phyloP scores from a whole-genome alignment of 2,888 invertebrate species.

The Amiota minor region DNA sequence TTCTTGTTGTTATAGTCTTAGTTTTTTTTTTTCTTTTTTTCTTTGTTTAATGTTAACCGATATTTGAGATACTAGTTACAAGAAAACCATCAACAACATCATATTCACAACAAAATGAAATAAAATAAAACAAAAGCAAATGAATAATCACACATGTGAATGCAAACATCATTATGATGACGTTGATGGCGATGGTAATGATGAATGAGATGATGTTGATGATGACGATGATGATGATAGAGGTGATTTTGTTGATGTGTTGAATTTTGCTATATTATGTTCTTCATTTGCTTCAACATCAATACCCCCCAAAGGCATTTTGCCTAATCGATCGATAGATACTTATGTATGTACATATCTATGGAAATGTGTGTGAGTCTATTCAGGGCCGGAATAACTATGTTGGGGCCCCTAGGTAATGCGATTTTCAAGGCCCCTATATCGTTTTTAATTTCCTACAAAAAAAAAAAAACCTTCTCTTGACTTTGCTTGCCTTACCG shows the following conservation, averaged over 20 bases:
- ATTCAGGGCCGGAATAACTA: too few species aligned
- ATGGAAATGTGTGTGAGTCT: too few species aligned
- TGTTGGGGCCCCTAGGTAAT: too few species aligned
- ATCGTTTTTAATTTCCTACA: too few species aligned
- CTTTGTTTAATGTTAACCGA: slow-evolving; percentile 20
- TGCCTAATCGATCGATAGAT: slow-evolving; percentile 18
- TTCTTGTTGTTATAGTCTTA: slow-evolving; percentile 55
- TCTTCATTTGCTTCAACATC: not conserved
- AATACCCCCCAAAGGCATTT: slow-evolving; percentile 1
- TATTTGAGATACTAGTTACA: slow-evolving; percentile 41
- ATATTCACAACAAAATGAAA: slow-evolving; percentile 1
- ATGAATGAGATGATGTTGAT: too few species aligned
- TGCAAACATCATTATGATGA: not conserved
- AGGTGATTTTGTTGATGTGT: too few species aligned
- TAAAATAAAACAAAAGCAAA: not conserved
- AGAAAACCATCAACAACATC: not conserved
- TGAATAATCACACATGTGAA: slow-evolving; percentile 22
- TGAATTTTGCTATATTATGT: not conserved
- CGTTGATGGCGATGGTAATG: too few species aligned
- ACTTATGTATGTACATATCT: too few species aligned
- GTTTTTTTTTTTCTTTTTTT: slow-evolving; percentile 58
- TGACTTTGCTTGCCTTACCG: too few species aligned
- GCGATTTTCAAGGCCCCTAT: too few species aligned
- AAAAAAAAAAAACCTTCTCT: too few species aligned
- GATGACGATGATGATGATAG: too few species aligned